Base-by-base conservation (phyloP, 2,888 invertebrate species). In the Taenaris catops region DNA sequence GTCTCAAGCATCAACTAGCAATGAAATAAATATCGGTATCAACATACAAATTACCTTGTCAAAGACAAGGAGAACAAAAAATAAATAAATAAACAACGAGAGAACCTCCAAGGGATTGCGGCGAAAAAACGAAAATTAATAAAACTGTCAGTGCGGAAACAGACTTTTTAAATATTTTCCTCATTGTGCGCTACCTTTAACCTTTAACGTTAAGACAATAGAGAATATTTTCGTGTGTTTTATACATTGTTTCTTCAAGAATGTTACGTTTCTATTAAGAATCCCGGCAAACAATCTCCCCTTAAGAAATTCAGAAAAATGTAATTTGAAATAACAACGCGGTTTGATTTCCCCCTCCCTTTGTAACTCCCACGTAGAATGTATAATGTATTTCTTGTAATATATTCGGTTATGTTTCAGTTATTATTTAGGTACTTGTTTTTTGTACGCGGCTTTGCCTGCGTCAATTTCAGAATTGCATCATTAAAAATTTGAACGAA, bases 281-380 rank as follows among this genome's bases (percentile, higher is more conserved):
- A 59, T 55, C 58, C 58, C 54, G 42, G 57, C 62, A 68, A 72
- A 73, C 67, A 68, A 56, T 51, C 51, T 58, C 51, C 58, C 60
- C 63, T n/a, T 58, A 62, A 58, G 58, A 61, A 59, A 65, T 63
- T 65, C 61, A 54, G 52, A 67, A 71, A 73, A 69, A 72, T 61
- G 63, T 71, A 74, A 76, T 75, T 76, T 72, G 64, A 50, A 69
- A 76, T 64, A 75, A 73, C 74, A 76, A 69, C 54, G 57, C 51
- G 56, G 61, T 69, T 63, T 69, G 66, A 65, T 69, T 68, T 34
- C 48, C 27, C 41, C 53, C 51, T 48, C 53, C 57, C 54, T 47
- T 40, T 47, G 45, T 38, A 25, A 37, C 9, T 29, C 28, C 25
- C 26, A 18, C 35, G 31, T 34, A 31, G 41, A 41, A 41, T 41